Evolutionary conservation across 2,797 vertebrate genomes (phyloP).

Genomic region (Smutsia gigantea): DNA sequence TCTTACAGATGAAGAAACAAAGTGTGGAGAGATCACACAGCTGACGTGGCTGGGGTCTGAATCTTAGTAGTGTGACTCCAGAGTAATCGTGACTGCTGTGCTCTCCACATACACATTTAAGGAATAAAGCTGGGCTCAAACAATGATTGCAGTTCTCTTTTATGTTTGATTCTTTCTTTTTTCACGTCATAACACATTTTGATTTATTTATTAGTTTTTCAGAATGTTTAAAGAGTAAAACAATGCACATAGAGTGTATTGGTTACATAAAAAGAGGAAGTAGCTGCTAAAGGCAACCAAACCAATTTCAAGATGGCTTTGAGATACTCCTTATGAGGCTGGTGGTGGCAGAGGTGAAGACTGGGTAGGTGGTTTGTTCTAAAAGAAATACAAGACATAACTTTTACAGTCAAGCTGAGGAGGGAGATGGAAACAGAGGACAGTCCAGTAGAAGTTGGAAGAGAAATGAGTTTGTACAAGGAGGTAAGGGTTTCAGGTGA

Average conservation of each 20-base stretch:
- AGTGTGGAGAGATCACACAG: not conserved
- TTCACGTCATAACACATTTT: not conserved
- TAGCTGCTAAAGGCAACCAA: not conserved
- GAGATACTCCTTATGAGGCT: not conserved
- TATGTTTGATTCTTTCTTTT: not conserved
- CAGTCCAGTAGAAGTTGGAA: not conserved
- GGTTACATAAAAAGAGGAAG: not conserved
- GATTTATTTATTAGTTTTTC: not conserved
- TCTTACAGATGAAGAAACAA: not conserved
- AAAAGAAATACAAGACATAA: not conserved
- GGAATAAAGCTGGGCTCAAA: constrained; percentile 21
- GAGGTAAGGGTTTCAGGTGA: not conserved
- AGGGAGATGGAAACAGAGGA: not conserved
- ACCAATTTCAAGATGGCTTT: not conserved
- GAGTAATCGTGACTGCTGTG: not conserved
- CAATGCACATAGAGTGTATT: not conserved
- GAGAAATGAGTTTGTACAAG: not conserved
- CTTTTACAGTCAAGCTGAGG: not conserved
- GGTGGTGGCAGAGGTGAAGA: not conserved
- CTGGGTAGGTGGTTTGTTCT: not conserved
- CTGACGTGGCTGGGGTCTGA: not conserved
- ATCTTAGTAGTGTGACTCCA: not conserved
- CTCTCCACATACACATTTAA: not conserved
- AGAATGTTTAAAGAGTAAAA: constrained; percentile 8
- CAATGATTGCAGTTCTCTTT: not conserved